Evolutionary conservation across 2,797 vertebrate genomes (phyloP).

Genomic region (Heterohyrax brucei): DNA sequence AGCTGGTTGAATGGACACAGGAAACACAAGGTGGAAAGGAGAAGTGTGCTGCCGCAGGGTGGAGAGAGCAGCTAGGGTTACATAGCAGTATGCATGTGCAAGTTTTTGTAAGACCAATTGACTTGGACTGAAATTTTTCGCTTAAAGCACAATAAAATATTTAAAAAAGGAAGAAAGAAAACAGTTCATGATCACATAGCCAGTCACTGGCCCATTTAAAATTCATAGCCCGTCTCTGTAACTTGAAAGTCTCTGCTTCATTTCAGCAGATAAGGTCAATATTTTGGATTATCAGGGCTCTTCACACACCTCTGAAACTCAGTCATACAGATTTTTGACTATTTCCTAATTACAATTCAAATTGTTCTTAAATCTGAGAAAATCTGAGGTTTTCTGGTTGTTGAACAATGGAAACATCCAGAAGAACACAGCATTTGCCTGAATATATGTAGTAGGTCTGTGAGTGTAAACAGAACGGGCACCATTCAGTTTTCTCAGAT

Average conservation of each 20-base stretch:
- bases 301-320: background rate
- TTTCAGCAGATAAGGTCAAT: background rate
- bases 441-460: background rate
- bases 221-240: background rate
- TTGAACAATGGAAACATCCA: conserved; percentile 30
- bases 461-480: conserved; percentile 56
- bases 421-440: conserved; percentile 20
- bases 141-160: background rate
- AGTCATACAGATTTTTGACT: background rate
- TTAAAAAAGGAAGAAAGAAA: background rate
- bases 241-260: background rate
- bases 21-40: too few species aligned
- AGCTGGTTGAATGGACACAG: too few species aligned
- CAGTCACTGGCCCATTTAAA: background rate
- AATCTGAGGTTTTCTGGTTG: background rate
- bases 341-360: conserved; percentile 52
- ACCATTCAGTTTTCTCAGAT: conserved; percentile 33
- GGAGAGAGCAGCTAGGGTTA: too few species aligned
- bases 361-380: conserved; percentile 44
- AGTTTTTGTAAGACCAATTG: too few species aligned
- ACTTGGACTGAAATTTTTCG: too few species aligned
- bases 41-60: too few species aligned
- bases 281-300: background rate
- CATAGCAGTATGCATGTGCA: too few species aligned
- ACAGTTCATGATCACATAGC: background rate